Evolutionary conservation across 2,888 invertebrate species (phyloP).

Genomic region (Odiellus spinosus): DNA sequence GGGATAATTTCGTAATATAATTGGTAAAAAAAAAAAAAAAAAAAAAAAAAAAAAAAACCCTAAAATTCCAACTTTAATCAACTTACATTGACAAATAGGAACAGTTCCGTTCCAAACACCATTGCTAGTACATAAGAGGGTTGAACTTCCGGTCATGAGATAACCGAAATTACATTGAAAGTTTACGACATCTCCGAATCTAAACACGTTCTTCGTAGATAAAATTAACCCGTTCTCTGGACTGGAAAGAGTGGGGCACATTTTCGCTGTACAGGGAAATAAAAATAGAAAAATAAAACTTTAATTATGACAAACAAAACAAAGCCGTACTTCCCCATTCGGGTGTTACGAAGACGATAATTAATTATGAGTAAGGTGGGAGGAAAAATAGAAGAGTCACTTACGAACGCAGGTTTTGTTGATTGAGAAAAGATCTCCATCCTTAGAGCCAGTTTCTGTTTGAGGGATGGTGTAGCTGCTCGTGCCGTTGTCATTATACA

Average conservation of each 20-base stretch:
- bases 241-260: slow-evolving; percentile 58
- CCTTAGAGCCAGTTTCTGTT: slow-evolving; percentile 68
- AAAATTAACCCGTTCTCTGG: slow-evolving; percentile 74
- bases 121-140: slow-evolving; percentile 68
- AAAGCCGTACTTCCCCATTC: neutral
- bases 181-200: slow-evolving; percentile 72
- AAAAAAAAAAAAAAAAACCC: too few species aligned
- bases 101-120: slow-evolving; percentile 87
- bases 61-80: slow-evolving; percentile 22
- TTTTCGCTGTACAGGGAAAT: slow-evolving; percentile 48
- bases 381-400: slow-evolving; percentile 14
- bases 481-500: slow-evolving; percentile 71
- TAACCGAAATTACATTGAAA: slow-evolving; percentile 93
- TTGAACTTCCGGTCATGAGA: slow-evolving; percentile 64
- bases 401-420: slow-evolving; percentile 82
- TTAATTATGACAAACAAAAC: neutral
- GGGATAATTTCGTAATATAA: neutral
- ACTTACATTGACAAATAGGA: slow-evolving; percentile 85
- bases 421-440: slow-evolving; percentile 71
- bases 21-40: too few species aligned
- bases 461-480: slow-evolving; percentile 65
- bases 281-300: slow-evolving; percentile 42
- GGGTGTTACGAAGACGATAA: too few species aligned
- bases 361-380: too few species aligned
- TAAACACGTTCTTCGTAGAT: slow-evolving; percentile 61